phyloP scores from a whole-genome alignment of 1,140 invertebrate genomes.

The Samia ricini region DNA sequence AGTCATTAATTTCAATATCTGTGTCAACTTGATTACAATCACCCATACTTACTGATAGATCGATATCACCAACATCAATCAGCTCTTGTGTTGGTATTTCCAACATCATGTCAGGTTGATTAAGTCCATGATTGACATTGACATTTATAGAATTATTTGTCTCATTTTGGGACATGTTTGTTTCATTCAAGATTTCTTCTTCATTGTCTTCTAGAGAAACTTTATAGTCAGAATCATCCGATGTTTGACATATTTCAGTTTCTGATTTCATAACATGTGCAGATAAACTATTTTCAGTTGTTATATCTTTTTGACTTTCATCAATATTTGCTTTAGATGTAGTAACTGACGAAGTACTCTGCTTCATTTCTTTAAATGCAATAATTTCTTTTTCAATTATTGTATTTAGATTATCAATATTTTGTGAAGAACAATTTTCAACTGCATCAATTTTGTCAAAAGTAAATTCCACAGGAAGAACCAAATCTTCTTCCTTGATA shows the following conservation, averaged over 20 bases:
- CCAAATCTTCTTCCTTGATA: neutral
- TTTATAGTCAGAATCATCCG: conserved; percentile 1
- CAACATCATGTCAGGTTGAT: conserved; percentile 56
- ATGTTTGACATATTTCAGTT: neutral
- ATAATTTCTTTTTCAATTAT: neutral
- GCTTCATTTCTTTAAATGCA: neutral
- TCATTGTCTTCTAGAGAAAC: conserved; percentile 4
- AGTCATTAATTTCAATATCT: neutral
- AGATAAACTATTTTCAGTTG: neutral
- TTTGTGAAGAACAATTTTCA: neutral
- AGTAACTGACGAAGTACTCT: neutral
- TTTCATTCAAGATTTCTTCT: neutral
- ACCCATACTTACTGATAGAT: neutral
- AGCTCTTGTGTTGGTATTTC: conserved; percentile 59
- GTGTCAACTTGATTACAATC: neutral
- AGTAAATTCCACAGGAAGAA: conserved; percentile 16
- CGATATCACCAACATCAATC: conserved; percentile 27
- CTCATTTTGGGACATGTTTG: neutral
- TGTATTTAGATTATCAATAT: neutral
- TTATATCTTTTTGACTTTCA: neutral
- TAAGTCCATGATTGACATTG: conserved; percentile 36
- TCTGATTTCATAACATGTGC: neutral
- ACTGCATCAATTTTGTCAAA: conserved; percentile 24
- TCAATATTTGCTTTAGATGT: neutral
- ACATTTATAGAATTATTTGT: neutral